Evolutionary conservation across 2,113 vertebrate genomes (phyloP).

Genomic region (Pontoporia blainvillei): DNA sequence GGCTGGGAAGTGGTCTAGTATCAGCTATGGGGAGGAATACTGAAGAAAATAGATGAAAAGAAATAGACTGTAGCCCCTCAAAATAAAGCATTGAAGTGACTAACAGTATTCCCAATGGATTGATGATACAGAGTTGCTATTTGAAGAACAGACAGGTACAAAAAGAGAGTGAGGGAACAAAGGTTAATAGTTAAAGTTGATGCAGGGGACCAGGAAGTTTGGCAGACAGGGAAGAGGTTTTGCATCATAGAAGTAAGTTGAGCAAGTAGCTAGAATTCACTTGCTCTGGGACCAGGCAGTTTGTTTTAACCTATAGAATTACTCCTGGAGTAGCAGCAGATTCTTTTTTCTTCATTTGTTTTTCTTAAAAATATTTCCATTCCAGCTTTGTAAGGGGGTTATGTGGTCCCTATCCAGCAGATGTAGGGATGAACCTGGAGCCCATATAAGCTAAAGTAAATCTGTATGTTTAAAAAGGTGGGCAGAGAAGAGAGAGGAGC

Average conservation of each 20-base stretch:
- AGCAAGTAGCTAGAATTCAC: not conserved
- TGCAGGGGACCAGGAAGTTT: not conserved
- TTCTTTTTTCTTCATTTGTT: conserved; percentile 5
- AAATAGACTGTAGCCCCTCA: not conserved
- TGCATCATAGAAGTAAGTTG: not conserved
- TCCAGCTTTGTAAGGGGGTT: not conserved
- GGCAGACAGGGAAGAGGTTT: not conserved
- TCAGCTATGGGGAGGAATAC: not conserved
- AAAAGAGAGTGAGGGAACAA: not conserved
- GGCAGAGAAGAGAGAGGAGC: not conserved
- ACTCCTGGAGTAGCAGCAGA: not conserved
- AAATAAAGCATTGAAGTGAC: not conserved
- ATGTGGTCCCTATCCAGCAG: not conserved
- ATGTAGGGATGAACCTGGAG: not conserved
- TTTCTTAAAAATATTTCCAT: not conserved
- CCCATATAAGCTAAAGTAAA: not conserved
- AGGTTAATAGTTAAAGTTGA: not conserved
- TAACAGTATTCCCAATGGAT: not conserved
- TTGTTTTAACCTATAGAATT: conserved; percentile 16
- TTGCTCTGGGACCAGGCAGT: not conserved
- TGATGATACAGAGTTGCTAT: not conserved
- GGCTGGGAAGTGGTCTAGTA: not conserved
- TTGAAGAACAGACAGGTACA: not conserved
- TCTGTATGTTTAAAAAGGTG: not conserved
- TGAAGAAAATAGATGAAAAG: not conserved